These are phyloP conservation scores for Cecropterus lyciades DNA, from an alignment of 1,140 invertebrate genomes.

Conservation along the genomic window DNA sequence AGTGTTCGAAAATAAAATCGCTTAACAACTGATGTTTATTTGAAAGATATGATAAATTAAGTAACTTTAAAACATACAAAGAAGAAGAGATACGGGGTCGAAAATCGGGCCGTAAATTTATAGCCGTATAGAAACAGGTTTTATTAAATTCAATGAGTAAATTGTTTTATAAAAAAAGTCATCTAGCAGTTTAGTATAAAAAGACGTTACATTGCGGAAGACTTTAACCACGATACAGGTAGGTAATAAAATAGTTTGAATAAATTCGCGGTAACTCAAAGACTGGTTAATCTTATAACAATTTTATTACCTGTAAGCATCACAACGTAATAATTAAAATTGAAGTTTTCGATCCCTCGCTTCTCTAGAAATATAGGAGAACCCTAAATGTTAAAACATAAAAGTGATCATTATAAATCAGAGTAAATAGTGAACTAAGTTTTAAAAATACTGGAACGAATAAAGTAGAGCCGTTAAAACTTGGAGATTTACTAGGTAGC, in stretches of 20 bases:
- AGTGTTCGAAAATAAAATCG: too few species aligned
- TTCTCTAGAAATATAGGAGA: not conserved
- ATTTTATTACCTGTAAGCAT: not conserved
- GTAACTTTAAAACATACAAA: too few species aligned
- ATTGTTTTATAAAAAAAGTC: not conserved
- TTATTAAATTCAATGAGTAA: not conserved
- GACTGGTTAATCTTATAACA: conserved; percentile 6
- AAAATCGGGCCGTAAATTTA: too few species aligned
- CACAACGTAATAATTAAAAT: not conserved
- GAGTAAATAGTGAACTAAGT: conserved; percentile 8
- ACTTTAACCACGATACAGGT: not conserved
- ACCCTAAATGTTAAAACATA: conserved; percentile 26
- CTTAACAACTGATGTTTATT: too few species aligned
- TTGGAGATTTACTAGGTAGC: conserved; percentile 5
- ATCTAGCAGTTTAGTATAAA: conserved; percentile 4
- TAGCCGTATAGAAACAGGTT: too few species aligned
- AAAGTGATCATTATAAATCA: conserved; percentile 17
- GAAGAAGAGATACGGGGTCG: too few species aligned
- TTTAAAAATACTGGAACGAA: conserved; percentile 9
- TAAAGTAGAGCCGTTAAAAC: conserved; percentile 7
- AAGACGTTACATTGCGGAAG: conserved; percentile 20
- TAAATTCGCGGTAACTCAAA: conserved; percentile 6
- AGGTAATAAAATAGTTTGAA: conserved; percentile 13
- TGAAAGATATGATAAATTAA: too few species aligned
- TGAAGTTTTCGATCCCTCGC: not conserved